A percentile compares a stretch with the other conserved stretches of the same genome.
Conservation (phyloP, 2,797 vertebrate species). For the Babyrousa celebensis region DNA sequence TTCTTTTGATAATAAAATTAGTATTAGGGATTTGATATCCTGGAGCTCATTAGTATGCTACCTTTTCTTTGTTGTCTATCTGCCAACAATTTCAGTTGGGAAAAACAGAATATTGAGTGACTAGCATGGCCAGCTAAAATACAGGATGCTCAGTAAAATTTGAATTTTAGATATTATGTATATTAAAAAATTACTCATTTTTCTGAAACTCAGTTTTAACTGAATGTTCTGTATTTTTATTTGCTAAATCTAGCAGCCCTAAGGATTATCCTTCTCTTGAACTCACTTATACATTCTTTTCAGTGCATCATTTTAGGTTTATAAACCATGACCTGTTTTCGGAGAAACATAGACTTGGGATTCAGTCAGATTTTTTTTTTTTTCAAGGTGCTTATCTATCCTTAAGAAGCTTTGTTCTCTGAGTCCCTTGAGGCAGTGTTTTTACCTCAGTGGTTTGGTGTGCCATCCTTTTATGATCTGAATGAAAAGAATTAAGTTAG, state of each 20-base stretch:
- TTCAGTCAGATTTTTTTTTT: not conserved
- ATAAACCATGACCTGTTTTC: not conserved
- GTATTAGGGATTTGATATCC: not conserved
- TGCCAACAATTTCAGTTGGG: not conserved
- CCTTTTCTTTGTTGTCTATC: not conserved
- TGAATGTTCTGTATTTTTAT: not conserved
- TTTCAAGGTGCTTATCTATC: not conserved
- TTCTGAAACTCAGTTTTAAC: not conserved
- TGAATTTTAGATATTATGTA: slow-evolving; percentile 22
- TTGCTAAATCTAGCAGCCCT: not conserved
- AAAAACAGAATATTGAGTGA: not conserved
- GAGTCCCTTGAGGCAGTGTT: not conserved
- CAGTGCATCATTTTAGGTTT: not conserved
- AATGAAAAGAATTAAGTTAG: not conserved
- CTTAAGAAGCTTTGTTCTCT: not conserved
- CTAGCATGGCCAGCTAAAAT: not conserved
- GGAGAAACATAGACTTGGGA: not conserved
- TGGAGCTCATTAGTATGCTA: not conserved
- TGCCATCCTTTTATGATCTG: not conserved
- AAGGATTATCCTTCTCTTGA: not conserved
- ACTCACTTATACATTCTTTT: not conserved
- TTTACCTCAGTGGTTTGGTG: not conserved
- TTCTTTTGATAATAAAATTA: not conserved
- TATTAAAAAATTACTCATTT: slow-evolving; percentile 22
- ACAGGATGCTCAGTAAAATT: not conserved